Base-by-base conservation (phyloP, 2,797 vertebrate species). In the Myotis myotis region DNA sequence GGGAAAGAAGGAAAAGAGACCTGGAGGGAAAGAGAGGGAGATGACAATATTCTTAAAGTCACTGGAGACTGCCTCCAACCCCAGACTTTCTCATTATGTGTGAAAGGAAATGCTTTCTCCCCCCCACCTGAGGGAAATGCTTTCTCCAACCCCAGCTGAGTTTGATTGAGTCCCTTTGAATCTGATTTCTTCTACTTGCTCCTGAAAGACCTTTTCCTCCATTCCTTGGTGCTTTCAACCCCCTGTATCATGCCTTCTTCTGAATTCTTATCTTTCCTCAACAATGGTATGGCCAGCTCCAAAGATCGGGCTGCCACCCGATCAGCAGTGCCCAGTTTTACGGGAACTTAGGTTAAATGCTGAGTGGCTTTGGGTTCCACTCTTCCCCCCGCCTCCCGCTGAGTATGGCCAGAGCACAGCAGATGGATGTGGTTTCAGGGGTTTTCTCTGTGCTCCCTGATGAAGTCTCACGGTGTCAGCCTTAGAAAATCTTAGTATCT, bases 111-210 rank as follows among this genome's bases (percentile, higher is more conserved):
- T 30, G 33, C 4, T 17, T 47, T 30, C 2, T 3, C 33, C 17
- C 53, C 41, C 20, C 6, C n/a, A n/a, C n/a, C n/a, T n/a, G n/a
- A n/a, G n/a, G 53, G 38, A 79, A 82, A 80, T 30, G 33, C 4
- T 17, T 47, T 30, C 2, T 3, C 33, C 17, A 53, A 17, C 19
- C 20, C 28, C 57, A 57, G 19, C 9, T 91, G 68, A 80, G 5
- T 25, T 60, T 75, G 30, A 80, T 60, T 75, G 30, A 80, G 57
- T 89, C 60, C 71, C 3, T 36, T 53, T 78, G n/a, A 82, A 57
- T 91, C 60, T n/a, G 4, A 85, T 57, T 81, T 84, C 70, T 79
- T 62, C 62, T 28, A n/a, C 55, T 66, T 90, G 47, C 47, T 57
- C 11, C 33, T 51, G 30, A 81, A 84, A 75, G 36, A 23, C 2